phyloP scores from a whole-genome alignment of 2,797 vertebrate species.

The Gorsachius magnificus region DNA sequence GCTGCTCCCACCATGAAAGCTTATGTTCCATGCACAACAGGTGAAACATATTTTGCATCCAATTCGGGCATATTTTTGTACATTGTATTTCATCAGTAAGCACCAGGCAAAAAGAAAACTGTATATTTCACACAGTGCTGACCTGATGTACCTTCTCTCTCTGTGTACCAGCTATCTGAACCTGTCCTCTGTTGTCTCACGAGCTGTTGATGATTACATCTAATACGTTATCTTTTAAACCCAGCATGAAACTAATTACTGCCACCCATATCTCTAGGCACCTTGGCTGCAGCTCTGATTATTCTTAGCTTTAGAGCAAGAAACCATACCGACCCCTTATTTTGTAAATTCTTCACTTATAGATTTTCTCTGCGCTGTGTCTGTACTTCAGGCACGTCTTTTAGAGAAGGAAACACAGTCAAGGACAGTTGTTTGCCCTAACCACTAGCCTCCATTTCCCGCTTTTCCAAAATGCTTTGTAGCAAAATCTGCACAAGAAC shows the following conservation, averaged over 20 bases:
- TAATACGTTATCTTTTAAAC: slow-evolving; percentile 6
- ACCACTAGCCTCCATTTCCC: background rate
- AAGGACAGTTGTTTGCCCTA: background rate
- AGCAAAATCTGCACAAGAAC: background rate
- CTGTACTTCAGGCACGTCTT: background rate
- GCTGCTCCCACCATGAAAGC: background rate
- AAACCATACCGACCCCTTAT: background rate
- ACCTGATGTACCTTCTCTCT: background rate
- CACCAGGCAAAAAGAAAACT: background rate
- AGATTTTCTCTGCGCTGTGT: background rate
- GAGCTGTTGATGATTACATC: slow-evolving; percentile 24
- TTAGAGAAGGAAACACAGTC: background rate
- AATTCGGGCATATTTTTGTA: background rate
- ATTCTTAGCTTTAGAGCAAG: slow-evolving; percentile 6
- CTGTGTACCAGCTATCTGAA: background rate
- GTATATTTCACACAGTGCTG: background rate
- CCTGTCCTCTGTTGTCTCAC: background rate
- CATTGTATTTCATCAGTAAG: background rate
- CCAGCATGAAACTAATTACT: slow-evolving; percentile 40
- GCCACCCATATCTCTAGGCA: background rate
- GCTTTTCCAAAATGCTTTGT: background rate
- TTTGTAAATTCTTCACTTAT: background rate
- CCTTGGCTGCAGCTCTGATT: background rate
- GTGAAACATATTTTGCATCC: background rate
- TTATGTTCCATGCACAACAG: background rate